phyloP scores from a whole-genome alignment of 2,113 vertebrate genomes.

The Podarcis raffonei region DNA sequence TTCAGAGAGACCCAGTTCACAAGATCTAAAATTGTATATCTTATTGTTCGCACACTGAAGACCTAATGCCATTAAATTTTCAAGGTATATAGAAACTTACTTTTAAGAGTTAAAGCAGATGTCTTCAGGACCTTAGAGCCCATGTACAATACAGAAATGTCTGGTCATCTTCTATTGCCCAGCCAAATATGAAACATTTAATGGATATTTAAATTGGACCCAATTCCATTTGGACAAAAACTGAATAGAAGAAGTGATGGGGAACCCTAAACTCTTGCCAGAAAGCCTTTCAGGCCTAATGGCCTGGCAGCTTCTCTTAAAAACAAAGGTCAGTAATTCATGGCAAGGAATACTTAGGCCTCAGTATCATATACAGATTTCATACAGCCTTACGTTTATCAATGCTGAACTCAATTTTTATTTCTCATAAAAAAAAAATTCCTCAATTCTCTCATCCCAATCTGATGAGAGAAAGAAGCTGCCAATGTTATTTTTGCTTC shows the following conservation, averaged over 20 bases:
- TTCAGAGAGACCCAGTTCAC: not conserved
- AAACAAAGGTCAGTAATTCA: not conserved
- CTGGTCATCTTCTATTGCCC: not conserved
- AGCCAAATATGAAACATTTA: not conserved
- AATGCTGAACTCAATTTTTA: not conserved
- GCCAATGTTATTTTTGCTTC: not conserved
- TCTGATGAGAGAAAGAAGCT: not conserved
- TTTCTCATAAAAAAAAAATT: not conserved
- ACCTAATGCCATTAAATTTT: not conserved
- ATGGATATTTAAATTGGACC: not conserved
- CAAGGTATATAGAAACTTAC: not conserved
- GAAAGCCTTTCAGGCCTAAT: not conserved
- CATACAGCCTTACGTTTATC: not conserved
- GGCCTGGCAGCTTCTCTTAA: not conserved
- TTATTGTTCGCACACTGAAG: not conserved
- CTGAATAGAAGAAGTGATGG: not conserved
- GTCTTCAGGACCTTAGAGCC: not conserved
- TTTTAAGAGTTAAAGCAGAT: not conserved
- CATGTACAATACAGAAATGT: not conserved
- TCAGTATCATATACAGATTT: not conserved
- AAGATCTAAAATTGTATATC: not conserved
- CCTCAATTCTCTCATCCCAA: not conserved
- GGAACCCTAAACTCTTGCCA: not conserved
- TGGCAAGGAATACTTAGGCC: not conserved
- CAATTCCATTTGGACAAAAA: not conserved